Evolutionary conservation across 2,888 invertebrate species (phyloP), one percentile per base, ranked within the genome.

Genomic region (Lamproptera curius): DNA sequence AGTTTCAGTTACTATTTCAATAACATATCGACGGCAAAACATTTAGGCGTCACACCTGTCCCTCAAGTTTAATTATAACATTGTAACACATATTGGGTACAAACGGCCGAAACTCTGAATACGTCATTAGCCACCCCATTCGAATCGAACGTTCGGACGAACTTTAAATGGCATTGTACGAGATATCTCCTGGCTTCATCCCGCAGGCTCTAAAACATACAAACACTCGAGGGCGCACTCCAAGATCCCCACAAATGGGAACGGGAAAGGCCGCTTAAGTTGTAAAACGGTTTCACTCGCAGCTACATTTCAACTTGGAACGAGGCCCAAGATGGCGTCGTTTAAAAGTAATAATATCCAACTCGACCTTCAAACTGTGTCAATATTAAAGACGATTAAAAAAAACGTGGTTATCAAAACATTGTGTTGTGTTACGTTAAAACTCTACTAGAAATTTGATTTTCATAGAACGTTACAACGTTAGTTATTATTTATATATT

Each of bases 221-320:
- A 40, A 46, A 44, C 43, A 40, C 49, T 43, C 49, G 36, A n/a
- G 49, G 44, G 39, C 39, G 35, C 31, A 49, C 40, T 44, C 33
- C 13, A 42, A 42, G 48, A 48, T 14, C 39, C 39, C 23, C n/a
- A 14, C 42, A 38, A 48, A 48, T 48, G 48, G 39, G 39, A 42
- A 31, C 38, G 11, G 13, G 9, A 38, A 33, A 42, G 47, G 16
- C 34, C 42, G 38, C 39, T 48, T 43, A 37, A 48, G 6, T 43
- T 48, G 38, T 48, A 42, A 48, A 34, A 48, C 38, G 33, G 42
- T 42, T 23, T 38, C 42, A 42, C 38, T 48, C 39, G n/a, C 20
- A 33, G 23, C 48, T 34, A 33, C 38, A 34, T 33, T 43, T 48
- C 37, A 20, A 20, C 17, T 23, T 20, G 36, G 36, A 20, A 41